Percentiles rank a stretch among this genome's conserved stretches.
Evolutionary conservation across 2,113 vertebrate species (phyloP).

Genomic region (Dicrurus megarhynchus): DNA sequence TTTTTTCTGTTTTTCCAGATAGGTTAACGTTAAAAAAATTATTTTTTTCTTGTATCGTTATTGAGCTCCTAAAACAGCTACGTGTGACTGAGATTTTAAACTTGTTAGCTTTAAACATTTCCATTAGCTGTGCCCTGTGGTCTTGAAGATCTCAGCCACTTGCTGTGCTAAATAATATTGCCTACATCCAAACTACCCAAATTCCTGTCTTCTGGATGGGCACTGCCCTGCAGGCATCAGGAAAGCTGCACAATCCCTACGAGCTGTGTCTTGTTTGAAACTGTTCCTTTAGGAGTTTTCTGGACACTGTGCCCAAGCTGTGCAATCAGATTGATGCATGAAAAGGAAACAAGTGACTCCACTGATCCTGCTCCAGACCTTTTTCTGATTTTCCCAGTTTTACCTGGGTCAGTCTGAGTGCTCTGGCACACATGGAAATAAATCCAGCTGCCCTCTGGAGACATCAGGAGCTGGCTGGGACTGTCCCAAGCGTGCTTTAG

Average conservation of each 20-base stretch:
- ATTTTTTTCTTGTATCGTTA: not conserved
- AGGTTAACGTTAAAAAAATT: not conserved
- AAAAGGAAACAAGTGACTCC: not conserved
- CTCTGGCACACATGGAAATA: not conserved
- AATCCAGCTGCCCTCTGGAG: not conserved
- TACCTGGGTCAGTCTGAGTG: no score
- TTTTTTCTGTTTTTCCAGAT: not conserved
- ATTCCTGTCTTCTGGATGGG: fast-evolving
- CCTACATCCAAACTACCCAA: fast-evolving
- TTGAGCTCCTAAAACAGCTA: not conserved
- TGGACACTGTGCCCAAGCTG: not conserved
- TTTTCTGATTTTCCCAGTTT: not conserved
- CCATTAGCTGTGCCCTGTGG: not conserved
- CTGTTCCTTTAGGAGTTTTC: not conserved
- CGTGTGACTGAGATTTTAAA: not conserved
- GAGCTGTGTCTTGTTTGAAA: not conserved
- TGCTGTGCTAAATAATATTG: not conserved
- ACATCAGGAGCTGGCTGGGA: not conserved
- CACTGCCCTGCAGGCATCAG: not conserved
- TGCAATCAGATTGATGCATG: not conserved
- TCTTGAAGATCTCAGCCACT: not conserved
- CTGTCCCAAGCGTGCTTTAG: not conserved
- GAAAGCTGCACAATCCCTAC: not conserved
- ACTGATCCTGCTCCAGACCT: not conserved
- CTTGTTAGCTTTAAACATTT: not conserved